Evolutionary conservation across 2,888 invertebrate species (phyloP).

Genomic region (Tupiocoris notatus): DNA sequence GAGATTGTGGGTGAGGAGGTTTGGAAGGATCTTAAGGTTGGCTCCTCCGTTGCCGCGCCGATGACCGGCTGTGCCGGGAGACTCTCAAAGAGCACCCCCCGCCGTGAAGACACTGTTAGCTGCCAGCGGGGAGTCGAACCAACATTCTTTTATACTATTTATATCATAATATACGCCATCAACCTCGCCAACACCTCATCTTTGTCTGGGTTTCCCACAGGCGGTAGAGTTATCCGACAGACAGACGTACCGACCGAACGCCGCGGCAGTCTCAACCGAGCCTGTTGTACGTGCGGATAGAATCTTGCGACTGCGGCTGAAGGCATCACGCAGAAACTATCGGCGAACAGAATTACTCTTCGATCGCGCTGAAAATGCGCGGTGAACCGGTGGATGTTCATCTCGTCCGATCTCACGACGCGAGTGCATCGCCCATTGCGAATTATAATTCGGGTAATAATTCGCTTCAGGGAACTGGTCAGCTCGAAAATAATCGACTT

Average conservation of each 20-base stretch:
- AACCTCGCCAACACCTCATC: slow-evolving; percentile 39
- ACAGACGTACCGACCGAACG: neutral
- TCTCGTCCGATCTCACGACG: no score
- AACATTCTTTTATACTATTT: slow-evolving; percentile 41
- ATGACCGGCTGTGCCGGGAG: slow-evolving; percentile 7
- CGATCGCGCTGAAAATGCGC: no score
- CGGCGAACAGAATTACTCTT: no score
- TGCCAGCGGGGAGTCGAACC: slow-evolving; percentile 33
- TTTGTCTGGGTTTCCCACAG: slow-evolving; percentile 24
- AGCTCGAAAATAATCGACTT: no score
- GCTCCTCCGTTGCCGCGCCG: neutral
- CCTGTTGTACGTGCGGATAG: slow-evolving; percentile 1
- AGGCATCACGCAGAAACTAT: no score
- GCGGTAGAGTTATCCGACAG: neutral
- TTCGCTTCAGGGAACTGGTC: no score
- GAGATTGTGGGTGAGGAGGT: neutral
- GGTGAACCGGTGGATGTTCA: no score
- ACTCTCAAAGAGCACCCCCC: slow-evolving; percentile 32
- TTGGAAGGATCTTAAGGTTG: neutral
- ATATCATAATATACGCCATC: slow-evolving; percentile 42
- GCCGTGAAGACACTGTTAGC: slow-evolving; percentile 33
- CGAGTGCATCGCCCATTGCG: no score
- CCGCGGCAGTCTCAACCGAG: slow-evolving; percentile 26
- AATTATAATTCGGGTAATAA: no score
- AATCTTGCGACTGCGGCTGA: no score